These are phyloP conservation scores for Aphelenchoides avenae DNA, from an alignment of 1,140 invertebrate genomes.

Conservation along the genomic window DNA sequence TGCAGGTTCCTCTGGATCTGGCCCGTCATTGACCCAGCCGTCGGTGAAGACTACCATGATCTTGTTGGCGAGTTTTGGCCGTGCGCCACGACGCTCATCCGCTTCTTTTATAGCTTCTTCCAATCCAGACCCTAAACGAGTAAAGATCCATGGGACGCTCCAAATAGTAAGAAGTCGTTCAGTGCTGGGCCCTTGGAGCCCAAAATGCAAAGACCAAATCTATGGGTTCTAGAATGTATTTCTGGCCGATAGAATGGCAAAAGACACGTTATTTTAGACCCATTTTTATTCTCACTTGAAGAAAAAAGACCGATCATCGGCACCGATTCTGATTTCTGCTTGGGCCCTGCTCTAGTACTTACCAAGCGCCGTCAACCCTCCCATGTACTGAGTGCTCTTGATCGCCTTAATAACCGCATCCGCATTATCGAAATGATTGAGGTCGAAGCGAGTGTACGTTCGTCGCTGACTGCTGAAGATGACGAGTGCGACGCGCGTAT, in stretches of 20 bases:
- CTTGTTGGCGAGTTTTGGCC: constrained; percentile 51
- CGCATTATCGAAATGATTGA: constrained; percentile 47
- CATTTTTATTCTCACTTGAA: not conserved
- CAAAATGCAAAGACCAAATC: too few species aligned
- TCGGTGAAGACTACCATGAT: constrained; percentile 52
- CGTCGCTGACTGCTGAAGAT: constrained; percentile 43
- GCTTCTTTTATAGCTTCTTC: constrained; percentile 41
- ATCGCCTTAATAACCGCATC: constrained; percentile 50
- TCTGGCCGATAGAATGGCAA: too few species aligned
- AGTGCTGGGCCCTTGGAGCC: too few species aligned
- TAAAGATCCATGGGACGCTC: too few species aligned
- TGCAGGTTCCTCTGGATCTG: constrained; percentile 35
- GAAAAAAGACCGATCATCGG: too few species aligned
- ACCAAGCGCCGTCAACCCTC: constrained; percentile 55
- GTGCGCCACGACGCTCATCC: constrained; percentile 35
- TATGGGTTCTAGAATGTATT: too few species aligned
- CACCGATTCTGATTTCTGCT: too few species aligned
- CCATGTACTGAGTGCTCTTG: constrained; percentile 40
- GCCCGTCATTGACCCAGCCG: constrained; percentile 51
- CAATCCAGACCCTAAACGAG: constrained; percentile 50
- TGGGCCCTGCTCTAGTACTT: too few species aligned
- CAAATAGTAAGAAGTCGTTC: too few species aligned
- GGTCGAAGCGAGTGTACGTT: constrained; percentile 50
- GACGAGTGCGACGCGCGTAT: constrained; percentile 56
- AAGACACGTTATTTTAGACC: too few species aligned